Conservation (phyloP, 2,888 invertebrate genomes). For the Calameuta pallipes region DNA sequence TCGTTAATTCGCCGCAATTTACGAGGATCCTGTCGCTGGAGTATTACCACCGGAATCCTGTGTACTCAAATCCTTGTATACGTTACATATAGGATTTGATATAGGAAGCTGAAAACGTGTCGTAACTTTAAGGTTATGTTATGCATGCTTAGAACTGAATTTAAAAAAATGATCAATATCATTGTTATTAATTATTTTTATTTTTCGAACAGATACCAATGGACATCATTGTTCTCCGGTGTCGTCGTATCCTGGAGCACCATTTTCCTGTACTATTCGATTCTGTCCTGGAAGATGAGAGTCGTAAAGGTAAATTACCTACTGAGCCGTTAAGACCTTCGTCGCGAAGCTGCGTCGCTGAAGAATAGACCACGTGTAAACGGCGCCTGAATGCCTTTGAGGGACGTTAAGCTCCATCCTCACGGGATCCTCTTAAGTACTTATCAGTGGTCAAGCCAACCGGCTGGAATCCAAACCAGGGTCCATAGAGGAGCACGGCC, state of each 20-base stretch:
- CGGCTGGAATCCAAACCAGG: background rate
- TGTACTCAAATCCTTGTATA: background rate
- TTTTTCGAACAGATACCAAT: background rate
- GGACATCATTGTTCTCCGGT: background rate
- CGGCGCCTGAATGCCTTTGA: background rate
- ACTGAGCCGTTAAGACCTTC: conserved; percentile 31
- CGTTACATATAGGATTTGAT: background rate
- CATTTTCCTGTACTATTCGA: conserved; percentile 22
- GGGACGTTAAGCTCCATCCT: background rate
- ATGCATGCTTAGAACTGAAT: background rate
- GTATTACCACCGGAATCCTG: background rate
- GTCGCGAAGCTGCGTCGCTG: background rate
- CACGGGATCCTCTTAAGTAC: background rate
- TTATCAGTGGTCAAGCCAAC: background rate
- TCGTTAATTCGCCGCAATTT: conserved; percentile 6
- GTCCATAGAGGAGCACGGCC: background rate
- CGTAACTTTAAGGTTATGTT: background rate
- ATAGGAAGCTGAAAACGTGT: background rate
- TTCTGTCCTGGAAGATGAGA: conserved; percentile 23
- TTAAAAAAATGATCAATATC: background rate
- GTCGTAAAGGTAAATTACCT: conserved; percentile 30
- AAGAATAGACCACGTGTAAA: background rate
- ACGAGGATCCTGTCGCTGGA: background rate
- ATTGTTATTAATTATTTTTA: background rate
- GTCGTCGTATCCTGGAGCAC: conserved; percentile 1